A percentile compares a stretch with the other conserved stretches of the same genome.
These are phyloP conservation scores for Paraplagusia blochii DNA, from an alignment of 2,113 vertebrate species.

Conservation along the genomic window DNA sequence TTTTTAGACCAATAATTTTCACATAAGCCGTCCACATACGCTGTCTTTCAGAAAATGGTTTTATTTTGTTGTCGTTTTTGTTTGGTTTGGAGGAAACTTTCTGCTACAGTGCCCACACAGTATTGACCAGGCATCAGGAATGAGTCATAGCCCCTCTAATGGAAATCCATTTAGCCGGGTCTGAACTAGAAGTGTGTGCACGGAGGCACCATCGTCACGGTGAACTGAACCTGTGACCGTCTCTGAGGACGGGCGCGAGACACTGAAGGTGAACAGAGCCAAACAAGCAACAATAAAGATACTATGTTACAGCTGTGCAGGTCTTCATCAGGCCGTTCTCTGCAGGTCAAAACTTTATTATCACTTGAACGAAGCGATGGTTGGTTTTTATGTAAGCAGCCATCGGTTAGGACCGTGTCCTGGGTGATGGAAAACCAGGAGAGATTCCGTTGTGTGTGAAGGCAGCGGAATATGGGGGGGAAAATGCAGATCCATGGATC, in stretches of 20 bases:
- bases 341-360: background rate
- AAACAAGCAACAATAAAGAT: conserved; percentile 17
- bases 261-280: conserved; percentile 42
- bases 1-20: no score
- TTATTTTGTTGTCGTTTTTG: conserved; percentile 45
- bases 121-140: conserved; percentile 72
- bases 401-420: background rate
- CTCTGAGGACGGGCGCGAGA: conserved; percentile 47
- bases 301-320: conserved; percentile 1
- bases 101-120: conserved; percentile 59
- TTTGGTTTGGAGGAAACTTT: conserved; percentile 54
- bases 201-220: conserved; percentile 57
- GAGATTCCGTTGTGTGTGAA: conserved; percentile 34
- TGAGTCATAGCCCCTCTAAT: conserved; percentile 71
- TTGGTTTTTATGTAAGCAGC: conserved; percentile 7
- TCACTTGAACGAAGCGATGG: background rate
- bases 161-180: conserved; percentile 69
- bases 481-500: conserved; percentile 64
- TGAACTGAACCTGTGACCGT: conserved; percentile 47
- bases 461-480: conserved; percentile 40
- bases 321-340: conserved; percentile 2
- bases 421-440: conserved; percentile 23
- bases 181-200: conserved; percentile 59
- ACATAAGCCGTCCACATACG: background rate
- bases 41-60: conserved; percentile 16